Base-by-base conservation (phyloP, 2,113 vertebrate genomes). In the Canis aureus region DNA sequence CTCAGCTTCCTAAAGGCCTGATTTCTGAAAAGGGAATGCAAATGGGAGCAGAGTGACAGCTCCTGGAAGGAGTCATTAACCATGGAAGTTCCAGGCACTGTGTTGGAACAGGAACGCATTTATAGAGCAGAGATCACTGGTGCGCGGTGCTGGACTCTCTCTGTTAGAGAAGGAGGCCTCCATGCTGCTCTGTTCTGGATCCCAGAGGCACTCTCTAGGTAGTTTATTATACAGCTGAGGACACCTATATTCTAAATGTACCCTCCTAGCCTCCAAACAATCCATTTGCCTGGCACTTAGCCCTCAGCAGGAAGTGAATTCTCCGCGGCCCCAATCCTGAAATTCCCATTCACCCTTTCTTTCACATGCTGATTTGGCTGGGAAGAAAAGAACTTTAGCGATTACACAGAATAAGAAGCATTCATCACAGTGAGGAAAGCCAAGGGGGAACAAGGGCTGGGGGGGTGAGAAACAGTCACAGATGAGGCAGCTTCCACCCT, bases 351-450 rank as follows among this genome's bases (percentile, higher is more conserved):
- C 4, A 62, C 49, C 29, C 62, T 89, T 91, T 80, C 27, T 78
- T 66, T 93, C 81, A 51, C 82, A 97, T 80, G 85, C 83, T 96
- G 76, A 90, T 66, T 4, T 73, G 95, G 78, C 96, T 97, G 93
- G 93, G 62, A 97, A 98, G 94, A 96, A 97, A 98, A 93, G 97
- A 98, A 89, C 88, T 95, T 97, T 89, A 79, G 55, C 95, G 82
- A 93, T 97, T 79, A 93, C 66, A 97, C 67, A 91, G 96, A 1
- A 91, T 90, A 96, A 97, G 94, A 94, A 51, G 22, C 38, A 85
- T 15, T 87, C 83, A 23, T 90, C 95, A 95, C 78, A 96, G 96
- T 97, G 96, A 98, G 97, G 81, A 97, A 96, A 97, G 93, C 81
- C 96, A 57, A 93, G 64, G 92, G 97, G 76, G 73, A 57, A 10